Evolutionary conservation across 2,797 vertebrate species (phyloP).

Genomic region (Prionace glauca): DNA sequence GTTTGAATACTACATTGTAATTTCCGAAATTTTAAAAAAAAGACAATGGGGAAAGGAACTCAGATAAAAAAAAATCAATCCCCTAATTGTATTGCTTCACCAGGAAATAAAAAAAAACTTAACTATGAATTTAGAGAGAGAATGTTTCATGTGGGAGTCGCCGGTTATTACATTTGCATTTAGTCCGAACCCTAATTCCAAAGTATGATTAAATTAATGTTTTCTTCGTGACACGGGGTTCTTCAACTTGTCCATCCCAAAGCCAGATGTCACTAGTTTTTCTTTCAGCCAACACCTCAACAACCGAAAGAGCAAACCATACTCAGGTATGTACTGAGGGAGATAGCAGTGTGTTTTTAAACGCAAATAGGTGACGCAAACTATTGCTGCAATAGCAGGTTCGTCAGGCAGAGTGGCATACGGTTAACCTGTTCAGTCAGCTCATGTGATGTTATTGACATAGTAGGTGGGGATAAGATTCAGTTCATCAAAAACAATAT

Average conservation of each 20-base stretch:
- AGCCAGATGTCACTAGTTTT: neutral
- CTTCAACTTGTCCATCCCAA: neutral
- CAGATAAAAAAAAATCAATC: neutral
- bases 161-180: neutral
- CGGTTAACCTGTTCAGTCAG: neutral
- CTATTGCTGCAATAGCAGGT: neutral
- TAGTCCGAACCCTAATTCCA: neutral
- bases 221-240: neutral
- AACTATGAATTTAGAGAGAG: neutral
- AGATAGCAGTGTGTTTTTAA: neutral
- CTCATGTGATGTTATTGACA: neutral
- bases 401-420: neutral
- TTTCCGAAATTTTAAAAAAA: neutral
- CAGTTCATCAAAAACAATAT: neutral
- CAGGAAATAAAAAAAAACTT: neutral
- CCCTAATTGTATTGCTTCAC: neutral
- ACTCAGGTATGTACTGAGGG: neutral
- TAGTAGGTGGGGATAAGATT: neutral
- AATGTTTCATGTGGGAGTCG: neutral
- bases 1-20: neutral
- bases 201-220: neutral
- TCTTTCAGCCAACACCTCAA: neutral
- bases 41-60: neutral
- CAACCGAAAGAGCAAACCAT: neutral
- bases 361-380: neutral